These are phyloP conservation scores for Poeciliopsis turneri DNA, from an alignment of 2,797 vertebrate species.

Conservation along the genomic window DNA sequence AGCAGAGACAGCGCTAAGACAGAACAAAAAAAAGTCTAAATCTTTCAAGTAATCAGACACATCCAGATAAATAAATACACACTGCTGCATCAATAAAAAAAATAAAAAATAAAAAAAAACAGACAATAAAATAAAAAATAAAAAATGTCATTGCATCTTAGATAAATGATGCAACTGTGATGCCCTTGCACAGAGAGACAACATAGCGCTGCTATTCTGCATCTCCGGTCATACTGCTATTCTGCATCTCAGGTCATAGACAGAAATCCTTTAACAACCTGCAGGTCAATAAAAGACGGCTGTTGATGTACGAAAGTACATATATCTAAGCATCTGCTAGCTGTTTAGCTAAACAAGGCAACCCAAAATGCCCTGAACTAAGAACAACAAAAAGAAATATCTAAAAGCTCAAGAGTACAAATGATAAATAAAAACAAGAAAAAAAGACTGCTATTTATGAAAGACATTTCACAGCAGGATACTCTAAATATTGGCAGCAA, in stretches of 20 bases:
- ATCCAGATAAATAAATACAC: slow-evolving; percentile 86
- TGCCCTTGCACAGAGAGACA: slow-evolving; percentile 62
- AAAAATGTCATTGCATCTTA: slow-evolving; percentile 69
- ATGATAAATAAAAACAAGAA: background rate
- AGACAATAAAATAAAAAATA: slow-evolving; percentile 17
- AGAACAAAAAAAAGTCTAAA: slow-evolving; percentile 58
- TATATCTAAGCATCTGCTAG: slow-evolving; percentile 35
- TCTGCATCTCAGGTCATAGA: slow-evolving; percentile 54
- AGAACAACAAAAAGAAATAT: slow-evolving; percentile 1
- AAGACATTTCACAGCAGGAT: slow-evolving; percentile 3
- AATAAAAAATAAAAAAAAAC: slow-evolving; percentile 39
- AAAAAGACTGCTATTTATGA: slow-evolving; percentile 5
- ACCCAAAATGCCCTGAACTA: slow-evolving; percentile 9
- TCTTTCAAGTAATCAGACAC: slow-evolving; percentile 84
- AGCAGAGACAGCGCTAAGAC: slow-evolving; percentile 76
- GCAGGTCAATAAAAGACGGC: slow-evolving; percentile 60
- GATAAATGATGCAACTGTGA: slow-evolving; percentile 74
- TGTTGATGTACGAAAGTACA: slow-evolving; percentile 48
- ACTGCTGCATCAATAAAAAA: slow-evolving; percentile 76
- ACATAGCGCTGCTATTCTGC: slow-evolving; percentile 63
- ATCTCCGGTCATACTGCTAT: slow-evolving; percentile 47
- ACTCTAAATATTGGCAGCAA: slow-evolving; percentile 15
- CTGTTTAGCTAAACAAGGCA: slow-evolving; percentile 22
- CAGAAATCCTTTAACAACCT: slow-evolving; percentile 55
- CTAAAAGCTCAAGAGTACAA: slow-evolving; percentile 6